Base-by-base conservation (phyloP, 2,888 invertebrate species). In the Patella pellucida region DNA sequence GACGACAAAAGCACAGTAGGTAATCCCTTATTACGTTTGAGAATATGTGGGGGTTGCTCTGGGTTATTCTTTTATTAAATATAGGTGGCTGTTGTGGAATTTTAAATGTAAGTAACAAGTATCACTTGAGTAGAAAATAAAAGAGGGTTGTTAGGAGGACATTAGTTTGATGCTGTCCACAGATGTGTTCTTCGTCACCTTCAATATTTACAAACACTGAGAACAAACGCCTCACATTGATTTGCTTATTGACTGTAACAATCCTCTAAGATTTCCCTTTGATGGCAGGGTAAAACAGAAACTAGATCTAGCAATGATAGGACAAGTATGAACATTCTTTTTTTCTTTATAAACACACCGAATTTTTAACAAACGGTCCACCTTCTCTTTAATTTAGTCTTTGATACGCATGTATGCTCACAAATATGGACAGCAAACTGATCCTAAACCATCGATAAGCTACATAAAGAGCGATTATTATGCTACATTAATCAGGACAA, bases 231-330 rank as follows among this genome's bases (percentile, higher is more conserved):
- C 62, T 62, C 19, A 23, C 62, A 23, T 62, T 62, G 62, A 62
- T 62, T 23, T 62, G 62, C 62, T 62, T 62, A 23, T 62, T 62
- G 62, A 62, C 62, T 62, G 62, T 62, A 62, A 62, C 62, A 62
- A 16, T 62, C 62, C 62, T 23, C 14, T 62, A 62, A 62, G 62
- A 62, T 62, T 62, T 62, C 23, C 62, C 23, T 62, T 62, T 62
- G 62, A 23, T 62, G 23, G 23, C 19, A 23, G 19, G 62, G 23
- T 9, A 23, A 62, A 41, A 62, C 19, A 62, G 62, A 62, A 62
- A 62, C 23, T 19, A 19, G 62, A 62, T 62, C 62, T 62, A 23
- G 23, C 62, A 62, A 19, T 62, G 62, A 62, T 62, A 62, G 62
- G 23, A 23, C 23, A 12, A 62, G 62, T 23, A 23, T 9, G 41